These are phyloP conservation scores for Neotoma lepida DNA, from an alignment of 2,113 vertebrate genomes.

Conservation along the genomic window DNA sequence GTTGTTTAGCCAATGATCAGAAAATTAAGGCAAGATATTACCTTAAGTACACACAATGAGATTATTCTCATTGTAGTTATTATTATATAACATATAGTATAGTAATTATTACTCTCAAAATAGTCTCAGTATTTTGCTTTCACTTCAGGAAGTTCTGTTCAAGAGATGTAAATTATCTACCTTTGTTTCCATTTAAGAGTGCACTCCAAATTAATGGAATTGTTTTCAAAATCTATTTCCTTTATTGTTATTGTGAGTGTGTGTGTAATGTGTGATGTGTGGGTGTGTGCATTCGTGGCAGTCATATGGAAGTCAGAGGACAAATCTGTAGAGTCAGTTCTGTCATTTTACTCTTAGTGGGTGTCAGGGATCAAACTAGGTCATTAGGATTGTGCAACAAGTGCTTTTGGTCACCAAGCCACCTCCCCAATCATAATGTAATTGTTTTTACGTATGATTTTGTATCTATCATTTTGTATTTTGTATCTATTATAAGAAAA, in stretches of 20 bases:
- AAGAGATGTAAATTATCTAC: not conserved
- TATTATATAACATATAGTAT: too few species aligned
- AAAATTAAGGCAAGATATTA: not conserved
- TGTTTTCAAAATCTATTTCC: not conserved
- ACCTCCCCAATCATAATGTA: too few species aligned
- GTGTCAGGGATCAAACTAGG: not conserved
- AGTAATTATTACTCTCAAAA: too few species aligned
- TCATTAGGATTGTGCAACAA: not conserved
- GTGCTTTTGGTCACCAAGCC: not conserved
- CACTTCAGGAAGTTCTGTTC: not conserved
- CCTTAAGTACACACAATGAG: not conserved
- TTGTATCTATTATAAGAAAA: not conserved
- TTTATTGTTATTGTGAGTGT: not conserved
- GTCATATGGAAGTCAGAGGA: not conserved
- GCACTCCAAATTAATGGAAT: not conserved
- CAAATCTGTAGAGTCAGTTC: not conserved
- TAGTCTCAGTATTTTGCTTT: not conserved
- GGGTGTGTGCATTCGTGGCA: not conserved
- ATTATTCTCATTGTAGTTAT: too few species aligned
- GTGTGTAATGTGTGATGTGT: not conserved
- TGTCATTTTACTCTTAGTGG: not conserved
- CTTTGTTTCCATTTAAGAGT: not conserved
- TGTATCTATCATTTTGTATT: not conserved
- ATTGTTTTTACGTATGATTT: not conserved
- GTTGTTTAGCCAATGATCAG: not conserved